phyloP scores from a whole-genome alignment of 2,888 invertebrate species.

The Agrochola litura region DNA sequence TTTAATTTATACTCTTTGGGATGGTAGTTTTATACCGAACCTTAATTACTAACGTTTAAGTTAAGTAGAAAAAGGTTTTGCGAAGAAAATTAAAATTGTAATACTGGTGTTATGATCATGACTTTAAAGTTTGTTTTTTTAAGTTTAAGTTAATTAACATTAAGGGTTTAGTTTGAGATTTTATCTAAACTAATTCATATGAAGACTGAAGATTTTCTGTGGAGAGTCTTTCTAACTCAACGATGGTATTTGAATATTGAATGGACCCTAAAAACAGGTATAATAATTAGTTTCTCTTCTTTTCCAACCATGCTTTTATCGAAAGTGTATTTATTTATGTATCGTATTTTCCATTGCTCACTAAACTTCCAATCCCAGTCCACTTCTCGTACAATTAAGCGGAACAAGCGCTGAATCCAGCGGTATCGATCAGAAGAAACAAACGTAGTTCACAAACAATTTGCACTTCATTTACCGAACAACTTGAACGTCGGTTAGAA shows the following conservation, averaged over 20 bases:
- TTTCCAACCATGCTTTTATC: background rate
- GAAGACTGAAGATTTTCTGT: background rate
- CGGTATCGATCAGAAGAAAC: constrained; percentile 58
- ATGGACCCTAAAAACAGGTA: background rate
- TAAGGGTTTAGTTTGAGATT: background rate
- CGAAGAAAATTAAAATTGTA: constrained; percentile 30
- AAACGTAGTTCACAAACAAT: constrained; percentile 70
- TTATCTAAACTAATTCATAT: background rate
- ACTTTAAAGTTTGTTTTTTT: constrained; percentile 3
- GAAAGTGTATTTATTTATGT: background rate
- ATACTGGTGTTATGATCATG: constrained; percentile 1
- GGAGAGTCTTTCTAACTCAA: background rate
- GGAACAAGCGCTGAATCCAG: constrained; percentile 40
- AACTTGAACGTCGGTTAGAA: constrained; percentile 63
- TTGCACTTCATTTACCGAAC: constrained; percentile 68
- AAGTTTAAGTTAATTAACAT: constrained; percentile 15
- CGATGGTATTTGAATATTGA: background rate
- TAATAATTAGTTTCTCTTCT: background rate
- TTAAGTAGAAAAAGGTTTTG: constrained; percentile 11
- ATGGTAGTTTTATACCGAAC: constrained; percentile 8
- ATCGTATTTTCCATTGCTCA: background rate
- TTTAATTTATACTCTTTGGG: constrained; percentile 41
- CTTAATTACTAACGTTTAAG: constrained; percentile 32
- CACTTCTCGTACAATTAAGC: constrained; percentile 44
- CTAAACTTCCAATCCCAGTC: constrained; percentile 19